These are phyloP conservation scores for Microplitis manilae DNA, from an alignment of 2,888 invertebrate genomes.

Conservation along the genomic window DNA sequence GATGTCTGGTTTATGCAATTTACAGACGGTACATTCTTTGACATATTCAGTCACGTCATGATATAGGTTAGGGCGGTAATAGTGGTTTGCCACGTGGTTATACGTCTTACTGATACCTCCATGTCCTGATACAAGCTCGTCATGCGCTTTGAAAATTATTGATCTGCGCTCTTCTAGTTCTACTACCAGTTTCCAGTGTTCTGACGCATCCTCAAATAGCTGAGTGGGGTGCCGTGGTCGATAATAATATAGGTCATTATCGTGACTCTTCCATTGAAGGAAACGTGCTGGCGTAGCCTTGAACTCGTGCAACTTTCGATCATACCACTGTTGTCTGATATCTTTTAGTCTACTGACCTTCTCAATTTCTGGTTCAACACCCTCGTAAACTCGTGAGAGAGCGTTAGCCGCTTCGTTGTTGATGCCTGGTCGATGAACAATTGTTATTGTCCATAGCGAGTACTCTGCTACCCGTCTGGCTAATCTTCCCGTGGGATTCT, in stretches of 20 bases:
- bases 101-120: too few relatives aligned
- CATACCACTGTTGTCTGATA: background rate
- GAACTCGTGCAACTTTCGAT: background rate
- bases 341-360: background rate
- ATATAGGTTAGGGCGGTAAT: background rate
- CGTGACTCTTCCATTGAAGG: too few relatives aligned
- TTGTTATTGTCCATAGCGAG: background rate
- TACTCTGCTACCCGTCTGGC: conserved; percentile 3
- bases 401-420: conserved; percentile 4
- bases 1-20: background rate
- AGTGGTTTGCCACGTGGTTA: background rate
- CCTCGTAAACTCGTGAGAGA: background rate
- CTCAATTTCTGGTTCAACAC: background rate
- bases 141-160: too few relatives aligned
- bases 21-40: too few relatives aligned
- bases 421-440: background rate
- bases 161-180: too few relatives aligned
- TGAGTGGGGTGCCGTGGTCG: too few relatives aligned
- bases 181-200: too few relatives aligned
- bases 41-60: background rate
- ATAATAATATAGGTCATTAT: too few relatives aligned
- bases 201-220: too few relatives aligned
- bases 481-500: background rate
- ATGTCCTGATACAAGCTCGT: too few relatives aligned
- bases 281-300: background rate